These are phyloP conservation scores for Cygnus atratus DNA, from an alignment of 2,113 vertebrate species.

Conservation along the genomic window DNA sequence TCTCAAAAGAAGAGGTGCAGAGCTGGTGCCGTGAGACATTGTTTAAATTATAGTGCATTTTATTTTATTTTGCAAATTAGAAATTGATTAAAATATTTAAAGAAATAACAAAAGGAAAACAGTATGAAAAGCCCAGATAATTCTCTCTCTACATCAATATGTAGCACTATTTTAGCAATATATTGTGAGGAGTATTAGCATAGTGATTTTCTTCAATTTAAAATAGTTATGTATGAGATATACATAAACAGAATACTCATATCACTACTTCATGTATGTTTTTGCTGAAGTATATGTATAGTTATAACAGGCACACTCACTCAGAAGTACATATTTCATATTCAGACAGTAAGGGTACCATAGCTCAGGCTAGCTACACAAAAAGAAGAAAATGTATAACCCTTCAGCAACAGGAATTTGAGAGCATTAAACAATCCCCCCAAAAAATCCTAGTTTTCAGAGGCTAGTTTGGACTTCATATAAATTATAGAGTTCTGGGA, in stretches of 20 bases:
- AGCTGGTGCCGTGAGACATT: background rate
- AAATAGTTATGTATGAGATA: background rate
- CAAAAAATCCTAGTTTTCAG: background rate
- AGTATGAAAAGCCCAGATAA: background rate
- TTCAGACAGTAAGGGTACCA: accelerated
- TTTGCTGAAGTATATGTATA: background rate
- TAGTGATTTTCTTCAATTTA: background rate
- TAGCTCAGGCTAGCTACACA: background rate
- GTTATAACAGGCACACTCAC: background rate
- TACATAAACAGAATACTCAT: background rate
- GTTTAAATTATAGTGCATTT: background rate
- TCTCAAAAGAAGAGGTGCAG: background rate
- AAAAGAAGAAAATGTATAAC: background rate
- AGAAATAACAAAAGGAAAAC: background rate
- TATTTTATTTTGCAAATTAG: background rate
- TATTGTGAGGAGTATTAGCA: background rate
- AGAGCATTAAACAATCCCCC: accelerated
- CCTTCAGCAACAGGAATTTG: background rate
- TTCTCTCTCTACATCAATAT: background rate
- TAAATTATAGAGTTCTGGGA: background rate
- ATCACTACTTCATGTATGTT: background rate
- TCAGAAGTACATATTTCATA: background rate
- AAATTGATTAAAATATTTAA: background rate
- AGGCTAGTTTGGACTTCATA: background rate
- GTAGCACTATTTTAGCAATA: background rate